Evolutionary conservation across 2,888 invertebrate genomes (phyloP).

Genomic region (Synergus japonicus): DNA sequence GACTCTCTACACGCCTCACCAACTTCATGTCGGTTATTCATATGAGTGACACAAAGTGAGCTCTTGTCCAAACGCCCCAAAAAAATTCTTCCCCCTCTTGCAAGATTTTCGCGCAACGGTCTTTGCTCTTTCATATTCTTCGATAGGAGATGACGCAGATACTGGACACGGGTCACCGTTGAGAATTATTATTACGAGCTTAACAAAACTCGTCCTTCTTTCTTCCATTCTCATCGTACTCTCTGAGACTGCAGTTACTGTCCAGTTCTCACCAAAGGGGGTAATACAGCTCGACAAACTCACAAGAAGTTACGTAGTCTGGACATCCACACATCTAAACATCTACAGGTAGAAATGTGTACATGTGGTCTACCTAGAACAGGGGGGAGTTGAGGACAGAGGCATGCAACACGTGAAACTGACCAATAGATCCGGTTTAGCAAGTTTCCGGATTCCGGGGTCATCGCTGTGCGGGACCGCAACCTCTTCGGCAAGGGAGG

Average conservation of each 20-base stretch:
- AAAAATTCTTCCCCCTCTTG: conserved; percentile 4
- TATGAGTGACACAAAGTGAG: neutral
- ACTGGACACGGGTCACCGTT: conserved; percentile 40
- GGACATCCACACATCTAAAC: conserved; percentile 43
- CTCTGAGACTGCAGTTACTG: conserved; percentile 68
- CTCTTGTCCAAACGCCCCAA: neutral
- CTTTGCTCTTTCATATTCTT: conserved; percentile 14
- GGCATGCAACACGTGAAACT: conserved; percentile 70
- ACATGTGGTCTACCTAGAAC: conserved; percentile 44
- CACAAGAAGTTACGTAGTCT: conserved; percentile 40
- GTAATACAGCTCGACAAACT: conserved; percentile 46
- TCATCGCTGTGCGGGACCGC: conserved; percentile 63
- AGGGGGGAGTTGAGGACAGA: conserved; percentile 43
- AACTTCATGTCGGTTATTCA: too few species aligned
- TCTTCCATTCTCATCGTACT: conserved; percentile 45
- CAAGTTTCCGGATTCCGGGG: conserved; percentile 77
- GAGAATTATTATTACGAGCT: conserved; percentile 33
- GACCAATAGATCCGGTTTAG: conserved; percentile 78
- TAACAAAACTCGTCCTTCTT: conserved; percentile 47
- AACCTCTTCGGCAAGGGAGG: conserved; percentile 40
- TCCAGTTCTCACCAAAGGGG: conserved; percentile 74
- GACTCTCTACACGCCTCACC: too few species aligned
- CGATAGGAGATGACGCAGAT: conserved; percentile 33
- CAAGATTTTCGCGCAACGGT: conserved; percentile 19
- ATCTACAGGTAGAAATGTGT: conserved; percentile 45